Conservation (phyloP, 2,113 vertebrate species). For the Lophura nycthemera region DNA sequence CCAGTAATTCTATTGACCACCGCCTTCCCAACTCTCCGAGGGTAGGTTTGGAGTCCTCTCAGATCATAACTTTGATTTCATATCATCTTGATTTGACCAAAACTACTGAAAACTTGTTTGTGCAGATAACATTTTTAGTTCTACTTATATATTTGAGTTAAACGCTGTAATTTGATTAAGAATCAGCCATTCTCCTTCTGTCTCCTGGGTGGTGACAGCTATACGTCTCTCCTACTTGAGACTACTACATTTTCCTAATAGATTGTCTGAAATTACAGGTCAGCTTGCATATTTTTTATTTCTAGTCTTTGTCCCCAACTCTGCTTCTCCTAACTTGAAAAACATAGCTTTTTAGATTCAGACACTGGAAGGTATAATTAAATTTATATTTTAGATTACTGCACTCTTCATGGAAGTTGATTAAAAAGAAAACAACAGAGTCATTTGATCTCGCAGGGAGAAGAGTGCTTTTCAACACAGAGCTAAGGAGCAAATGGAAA, state of each 20-base stretch:
- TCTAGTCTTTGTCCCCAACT: not conserved
- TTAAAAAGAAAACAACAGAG: not conserved
- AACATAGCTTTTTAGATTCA: not conserved
- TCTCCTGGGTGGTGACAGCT: not conserved
- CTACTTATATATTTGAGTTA: not conserved
- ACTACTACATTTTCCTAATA: not conserved
- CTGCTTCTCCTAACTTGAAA: not conserved
- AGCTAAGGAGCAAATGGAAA: not conserved
- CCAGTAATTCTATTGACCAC: constrained; percentile 89
- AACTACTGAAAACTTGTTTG: not conserved
- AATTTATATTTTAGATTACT: not conserved
- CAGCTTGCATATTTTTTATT: not conserved
- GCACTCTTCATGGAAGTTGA: not conserved
- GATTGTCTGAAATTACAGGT: not conserved
- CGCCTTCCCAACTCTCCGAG: constrained; percentile 79
- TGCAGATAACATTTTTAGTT: not conserved
- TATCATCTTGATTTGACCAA: not conserved
- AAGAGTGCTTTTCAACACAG: not conserved
- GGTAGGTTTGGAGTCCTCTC: constrained; percentile 73
- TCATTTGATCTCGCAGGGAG: not conserved
- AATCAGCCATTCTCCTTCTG: not conserved
- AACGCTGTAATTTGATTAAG: fast-evolving
- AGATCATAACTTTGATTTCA: not conserved
- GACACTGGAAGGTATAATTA: not conserved
- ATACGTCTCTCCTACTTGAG: not conserved